Conservation (phyloP, 2,113 vertebrate genomes). For the Eulemur rufifrons region DNA sequence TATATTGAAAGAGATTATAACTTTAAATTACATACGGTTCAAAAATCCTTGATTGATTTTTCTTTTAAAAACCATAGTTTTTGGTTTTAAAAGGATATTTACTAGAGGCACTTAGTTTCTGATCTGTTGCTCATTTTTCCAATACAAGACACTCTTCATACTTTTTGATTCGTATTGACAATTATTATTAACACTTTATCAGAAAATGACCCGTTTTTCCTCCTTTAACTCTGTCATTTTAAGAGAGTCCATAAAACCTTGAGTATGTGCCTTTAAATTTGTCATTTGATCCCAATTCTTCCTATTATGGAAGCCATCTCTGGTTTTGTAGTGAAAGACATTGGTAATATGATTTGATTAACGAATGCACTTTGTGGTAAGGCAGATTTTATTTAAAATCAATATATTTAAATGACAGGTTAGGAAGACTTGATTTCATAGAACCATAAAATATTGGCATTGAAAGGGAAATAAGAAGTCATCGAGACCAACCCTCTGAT, state of each 20-base stretch:
- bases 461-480: constrained; percentile 57
- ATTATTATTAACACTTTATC: constrained; percentile 16
- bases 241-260: background rate
- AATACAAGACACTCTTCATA: background rate
- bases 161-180: constrained; percentile 37
- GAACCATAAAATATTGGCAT: constrained; percentile 51
- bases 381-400: constrained; percentile 66
- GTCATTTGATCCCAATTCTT: constrained; percentile 9
- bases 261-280: constrained; percentile 52
- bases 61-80: background rate
- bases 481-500: constrained; percentile 26
- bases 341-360: constrained; percentile 58
- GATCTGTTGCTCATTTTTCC: background rate
- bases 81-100: background rate
- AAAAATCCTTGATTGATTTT: constrained; percentile 17
- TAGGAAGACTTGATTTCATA: constrained; percentile 57
- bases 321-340: constrained; percentile 57
- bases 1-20: constrained; percentile 8
- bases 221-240: constrained; percentile 15
- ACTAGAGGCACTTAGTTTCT: background rate
- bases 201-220: background rate
- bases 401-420: constrained; percentile 58
- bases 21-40: constrained; percentile 26
- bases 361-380: constrained; percentile 46
- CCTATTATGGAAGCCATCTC: constrained; percentile 36